Evolutionary conservation across 2,113 vertebrate genomes (phyloP), one percentile per base, ranked within the genome.

Genomic region (Paramisgurnus dabryanus): DNA sequence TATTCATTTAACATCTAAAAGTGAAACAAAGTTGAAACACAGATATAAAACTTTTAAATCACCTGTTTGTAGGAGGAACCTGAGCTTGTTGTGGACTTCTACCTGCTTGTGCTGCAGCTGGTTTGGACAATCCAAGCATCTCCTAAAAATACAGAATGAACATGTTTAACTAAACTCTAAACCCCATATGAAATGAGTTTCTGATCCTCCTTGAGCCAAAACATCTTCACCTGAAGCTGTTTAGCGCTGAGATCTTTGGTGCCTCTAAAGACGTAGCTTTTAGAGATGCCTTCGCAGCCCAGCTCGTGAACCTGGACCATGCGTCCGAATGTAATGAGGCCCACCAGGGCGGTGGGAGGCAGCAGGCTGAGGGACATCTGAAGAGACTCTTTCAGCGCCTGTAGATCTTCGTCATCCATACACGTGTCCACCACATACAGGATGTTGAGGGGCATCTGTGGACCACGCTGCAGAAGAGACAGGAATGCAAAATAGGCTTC

Each of bases 291-390:
- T 87, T 99, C 97, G 79, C 98, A 99, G 84, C 98, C 97, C 78
- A 99, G 93, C 82, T 99, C 97, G 17, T 99, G 98, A 68, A 99
- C 97, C 88, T 99, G 98, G 0, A 99, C 95, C 96, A 99, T 99
- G 83, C 97, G 95, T 7, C 98, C 98, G 80, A 99, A 99, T 61
- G 97, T 99, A 87, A 99, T 98, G 82, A 99, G 95, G 34, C 98
- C 98, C 0, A 99, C 96, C 75, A 99, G 93, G 0, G 97, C 96
- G 0, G 97, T 97, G 64, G 96, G 96, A 43, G 98, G 98, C 85
- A 99, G 88, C 64, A 99, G 93, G 74, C 96, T 98, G 73, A 99
- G 91, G 0, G 98, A 99, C 98, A 99, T 99, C 85, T 99, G 98
- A 91, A 99, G 93, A 0, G 97, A 99, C 88, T 99, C 98, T 85